Evolutionary conservation across 2,797 vertebrate genomes (phyloP).

Genomic region (Buphagus erythrorhynchus): DNA sequence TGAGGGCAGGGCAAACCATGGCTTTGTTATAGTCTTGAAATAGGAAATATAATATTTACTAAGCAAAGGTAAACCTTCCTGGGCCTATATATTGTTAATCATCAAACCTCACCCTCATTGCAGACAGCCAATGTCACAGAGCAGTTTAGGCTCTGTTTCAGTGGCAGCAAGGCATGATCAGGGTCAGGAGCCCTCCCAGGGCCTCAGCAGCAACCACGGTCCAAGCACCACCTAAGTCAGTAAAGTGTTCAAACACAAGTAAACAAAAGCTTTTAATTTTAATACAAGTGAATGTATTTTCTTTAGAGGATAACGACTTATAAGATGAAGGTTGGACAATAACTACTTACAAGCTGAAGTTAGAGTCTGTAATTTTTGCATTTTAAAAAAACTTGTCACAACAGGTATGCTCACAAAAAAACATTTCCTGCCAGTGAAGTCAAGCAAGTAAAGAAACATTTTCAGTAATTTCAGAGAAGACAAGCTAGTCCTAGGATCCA

Average conservation of each 20-base stretch:
- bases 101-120: not conserved
- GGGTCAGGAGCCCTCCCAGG: not conserved
- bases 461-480: not conserved
- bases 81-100: not conserved
- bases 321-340: not conserved
- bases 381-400: not conserved
- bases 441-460: not conserved
- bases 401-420: not conserved
- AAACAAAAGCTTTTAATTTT: not conserved
- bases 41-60: slow-evolving; percentile 34
- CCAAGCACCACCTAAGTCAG: not conserved
- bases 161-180: not conserved
- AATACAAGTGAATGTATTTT: not conserved
- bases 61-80: not conserved
- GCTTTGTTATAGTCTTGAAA: not conserved
- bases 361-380: not conserved
- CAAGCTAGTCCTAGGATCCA: not conserved
- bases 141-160: not conserved
- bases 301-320: not conserved
- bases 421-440: not conserved
- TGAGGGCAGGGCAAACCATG: not conserved
- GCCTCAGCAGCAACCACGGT: not conserved
- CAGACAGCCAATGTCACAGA: not conserved
- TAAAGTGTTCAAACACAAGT: not conserved
- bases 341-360: not conserved